Evolutionary conservation across 2,113 vertebrate genomes (phyloP).

Genomic region (Python bivittatus): DNA sequence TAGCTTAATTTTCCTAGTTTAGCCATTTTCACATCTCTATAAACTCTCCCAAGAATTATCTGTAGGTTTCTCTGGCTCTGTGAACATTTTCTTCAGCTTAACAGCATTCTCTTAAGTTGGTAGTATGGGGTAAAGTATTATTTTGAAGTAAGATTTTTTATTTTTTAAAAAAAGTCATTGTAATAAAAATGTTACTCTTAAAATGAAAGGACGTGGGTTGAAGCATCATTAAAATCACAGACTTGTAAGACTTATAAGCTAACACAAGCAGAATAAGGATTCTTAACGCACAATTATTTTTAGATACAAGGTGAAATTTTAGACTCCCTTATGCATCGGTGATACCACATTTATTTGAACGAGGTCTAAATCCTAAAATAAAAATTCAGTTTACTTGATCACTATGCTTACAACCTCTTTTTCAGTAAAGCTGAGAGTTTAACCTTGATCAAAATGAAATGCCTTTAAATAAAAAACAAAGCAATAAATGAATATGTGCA

Average conservation of each 20-base stretch:
- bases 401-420: slow-evolving; percentile 12
- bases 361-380: slow-evolving; percentile 73
- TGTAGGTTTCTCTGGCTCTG: neutral
- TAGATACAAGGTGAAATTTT: slow-evolving; percentile 90
- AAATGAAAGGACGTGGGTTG: neutral
- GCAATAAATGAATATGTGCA: neutral
- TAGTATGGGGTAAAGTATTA: neutral
- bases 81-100: slow-evolving; percentile 42
- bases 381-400: slow-evolving; percentile 53
- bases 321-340: slow-evolving; percentile 80
- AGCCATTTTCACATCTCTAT: neutral
- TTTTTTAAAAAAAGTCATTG: slow-evolving; percentile 35
- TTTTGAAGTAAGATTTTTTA: slow-evolving; percentile 15
- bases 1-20: neutral
- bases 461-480: neutral
- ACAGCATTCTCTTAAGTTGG: slow-evolving; percentile 21
- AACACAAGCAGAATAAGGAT: slow-evolving; percentile 77
- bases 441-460: slow-evolving; percentile 8
- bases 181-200: slow-evolving; percentile 42
- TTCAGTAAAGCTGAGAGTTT: slow-evolving; percentile 33
- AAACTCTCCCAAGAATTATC: neutral
- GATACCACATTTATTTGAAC: slow-evolving; percentile 86
- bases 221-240: slow-evolving; percentile 26
- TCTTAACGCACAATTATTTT: slow-evolving; percentile 93
- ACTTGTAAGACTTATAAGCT: slow-evolving; percentile 75